These are phyloP conservation scores for Crotalus helleri DNA, from an alignment of 2,113 vertebrate species.

Conservation along the genomic window DNA sequence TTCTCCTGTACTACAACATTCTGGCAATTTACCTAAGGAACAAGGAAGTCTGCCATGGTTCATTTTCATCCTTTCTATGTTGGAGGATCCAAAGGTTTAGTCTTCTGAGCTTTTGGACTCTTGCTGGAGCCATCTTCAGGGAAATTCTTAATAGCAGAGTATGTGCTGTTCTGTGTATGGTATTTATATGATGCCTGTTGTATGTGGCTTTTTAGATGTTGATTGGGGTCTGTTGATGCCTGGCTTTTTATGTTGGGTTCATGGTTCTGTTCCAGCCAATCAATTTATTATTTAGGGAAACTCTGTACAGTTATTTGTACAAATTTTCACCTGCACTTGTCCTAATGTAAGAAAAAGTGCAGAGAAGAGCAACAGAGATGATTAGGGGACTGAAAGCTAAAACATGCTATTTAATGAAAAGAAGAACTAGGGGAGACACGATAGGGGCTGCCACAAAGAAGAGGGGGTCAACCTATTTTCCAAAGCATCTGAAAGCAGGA, in stretches of 20 bases:
- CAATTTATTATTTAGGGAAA: not conserved
- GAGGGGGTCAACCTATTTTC: too few relatives aligned
- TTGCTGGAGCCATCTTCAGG: not conserved
- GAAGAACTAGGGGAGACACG: too few relatives aligned
- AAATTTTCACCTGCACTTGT: not conserved
- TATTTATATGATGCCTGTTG: not conserved
- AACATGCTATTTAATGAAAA: too few relatives aligned
- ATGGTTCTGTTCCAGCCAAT: not conserved
- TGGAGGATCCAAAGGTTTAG: not conserved
- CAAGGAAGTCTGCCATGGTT: not conserved
- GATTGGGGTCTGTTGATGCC: not conserved
- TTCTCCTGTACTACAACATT: not conserved
- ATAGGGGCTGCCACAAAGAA: too few relatives aligned
- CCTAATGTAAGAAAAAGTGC: not conserved
- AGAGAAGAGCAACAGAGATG: too few relatives aligned
- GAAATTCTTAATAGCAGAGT: not conserved
- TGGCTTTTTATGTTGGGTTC: not conserved
- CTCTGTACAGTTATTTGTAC: not conserved
- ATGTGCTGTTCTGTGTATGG: not conserved
- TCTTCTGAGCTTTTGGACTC: not conserved
- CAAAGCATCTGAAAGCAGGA: too few relatives aligned
- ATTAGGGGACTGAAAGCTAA: too few relatives aligned
- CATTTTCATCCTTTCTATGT: not conserved
- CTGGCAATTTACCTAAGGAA: not conserved
- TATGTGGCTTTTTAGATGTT: not conserved